Conservation (phyloP, 1,140 invertebrate species). For the Paralvinella palmiformis region DNA sequence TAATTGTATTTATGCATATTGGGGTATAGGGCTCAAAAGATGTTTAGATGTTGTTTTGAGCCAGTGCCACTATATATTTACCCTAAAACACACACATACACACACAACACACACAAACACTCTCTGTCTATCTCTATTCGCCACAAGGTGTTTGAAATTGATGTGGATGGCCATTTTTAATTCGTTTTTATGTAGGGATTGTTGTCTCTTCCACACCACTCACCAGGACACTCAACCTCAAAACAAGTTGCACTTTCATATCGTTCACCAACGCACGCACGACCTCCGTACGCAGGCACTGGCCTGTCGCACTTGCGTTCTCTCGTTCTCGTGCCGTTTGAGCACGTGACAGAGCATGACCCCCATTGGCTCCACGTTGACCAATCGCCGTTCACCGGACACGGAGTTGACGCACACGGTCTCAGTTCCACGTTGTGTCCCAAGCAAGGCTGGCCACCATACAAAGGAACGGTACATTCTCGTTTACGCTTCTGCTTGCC, state of each 20-base stretch:
- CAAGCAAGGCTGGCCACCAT: constrained; percentile 13
- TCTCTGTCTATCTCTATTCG: too few relatives aligned
- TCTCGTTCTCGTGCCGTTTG: constrained; percentile 59
- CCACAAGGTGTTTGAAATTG: too few relatives aligned
- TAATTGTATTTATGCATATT: too few relatives aligned
- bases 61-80: too few relatives aligned
- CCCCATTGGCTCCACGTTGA: constrained; percentile 59
- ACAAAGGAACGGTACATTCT: constrained; percentile 4
- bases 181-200: not conserved
- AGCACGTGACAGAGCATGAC: constrained; percentile 62
- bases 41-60: too few relatives aligned
- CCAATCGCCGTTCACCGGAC: constrained; percentile 56
- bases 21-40: too few relatives aligned
- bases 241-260: not conserved
- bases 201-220: not conserved
- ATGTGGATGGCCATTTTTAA: too few relatives aligned
- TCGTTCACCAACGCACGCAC: constrained; percentile 18
- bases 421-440: not conserved
- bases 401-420: not conserved
- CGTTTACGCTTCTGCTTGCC: constrained; percentile 7
- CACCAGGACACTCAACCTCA: not conserved
- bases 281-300: constrained; percentile 23
- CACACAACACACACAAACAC: too few relatives aligned
- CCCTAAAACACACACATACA: too few relatives aligned
- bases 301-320: constrained; percentile 54